Evolutionary conservation across 2,888 invertebrate genomes (phyloP), one percentile per base, ranked within the genome.

Genomic region (Stictocephala bisonia): DNA sequence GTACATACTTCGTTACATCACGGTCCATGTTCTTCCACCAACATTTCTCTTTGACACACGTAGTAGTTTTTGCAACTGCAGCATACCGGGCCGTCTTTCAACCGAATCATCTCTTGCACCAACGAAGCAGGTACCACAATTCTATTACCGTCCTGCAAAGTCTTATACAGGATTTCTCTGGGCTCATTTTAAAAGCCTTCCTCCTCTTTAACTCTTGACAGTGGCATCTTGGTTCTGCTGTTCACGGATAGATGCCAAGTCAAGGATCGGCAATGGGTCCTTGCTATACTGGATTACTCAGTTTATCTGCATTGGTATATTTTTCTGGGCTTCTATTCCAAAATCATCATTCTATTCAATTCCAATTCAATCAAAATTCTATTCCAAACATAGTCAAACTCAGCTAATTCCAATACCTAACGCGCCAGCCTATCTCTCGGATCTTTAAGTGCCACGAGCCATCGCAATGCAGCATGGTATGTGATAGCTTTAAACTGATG

Each of bases 1-100:
- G 79, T 35, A 83, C 78, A 74, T 75, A 81, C 64, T 78, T 68
- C 27, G 79, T 78, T 4, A 83, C 81, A 64, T 82, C 80, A 4
- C 75, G 74, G 73, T 80, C 81, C 80, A 83, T 81, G 4, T 75
- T 78, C 15, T 71, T 70, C 82, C 82, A 82, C 69, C 79, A 77
- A 71, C 78, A 82, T 20, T 77, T 72, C 71, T 77, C 58, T 77
- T 74, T 53, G 7, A 82, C 75, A 15, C 71, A 73, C n/a, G 70
- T 70, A 6, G 74, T 71, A 0, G 81, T 81, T 71, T 79, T 79
- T 11, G 79, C 75, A 20, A 78, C 71, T 15, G 80, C 80, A 22
- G 74, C 77, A 74, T 82, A 81, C 7, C 80, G 78, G n/a, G 77
- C 75, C 75, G 71, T 81, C 81, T 51, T 75, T 75, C 26, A 77